Conservation (phyloP, 2,113 vertebrate genomes). For the Gavialis gangeticus region DNA sequence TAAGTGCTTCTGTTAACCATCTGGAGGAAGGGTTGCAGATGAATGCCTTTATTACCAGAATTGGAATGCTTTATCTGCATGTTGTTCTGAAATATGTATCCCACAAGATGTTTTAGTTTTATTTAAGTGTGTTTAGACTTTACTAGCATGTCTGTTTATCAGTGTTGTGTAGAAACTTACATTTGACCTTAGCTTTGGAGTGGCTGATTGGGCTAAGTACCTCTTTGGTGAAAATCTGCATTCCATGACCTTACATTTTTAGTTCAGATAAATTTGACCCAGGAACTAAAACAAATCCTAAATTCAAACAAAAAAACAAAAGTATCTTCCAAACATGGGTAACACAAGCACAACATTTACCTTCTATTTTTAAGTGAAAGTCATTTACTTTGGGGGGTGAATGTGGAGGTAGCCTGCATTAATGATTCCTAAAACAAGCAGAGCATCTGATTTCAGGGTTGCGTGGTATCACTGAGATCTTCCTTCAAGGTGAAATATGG, state of each 20-base stretch:
- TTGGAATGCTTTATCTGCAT: not conserved
- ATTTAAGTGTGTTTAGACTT: not conserved
- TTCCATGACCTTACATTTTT: not conserved
- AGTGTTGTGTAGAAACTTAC: not conserved
- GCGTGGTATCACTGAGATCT: accelerated
- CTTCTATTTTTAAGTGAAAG: not conserved
- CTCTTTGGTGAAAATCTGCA: not conserved
- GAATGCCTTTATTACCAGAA: not conserved
- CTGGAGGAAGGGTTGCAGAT: not conserved
- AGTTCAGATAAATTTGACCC: not conserved
- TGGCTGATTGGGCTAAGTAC: not conserved
- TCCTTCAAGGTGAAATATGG: not conserved
- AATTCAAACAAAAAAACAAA: not conserved
- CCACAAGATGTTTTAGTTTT: not conserved
- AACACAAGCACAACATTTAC: not conserved
- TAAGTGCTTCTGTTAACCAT: not conserved
- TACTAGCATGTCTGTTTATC: not conserved
- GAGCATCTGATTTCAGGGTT: not conserved
- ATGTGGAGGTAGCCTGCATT: not conserved
- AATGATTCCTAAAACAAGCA: not conserved
- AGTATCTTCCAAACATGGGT: not conserved
- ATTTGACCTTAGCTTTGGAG: not conserved
- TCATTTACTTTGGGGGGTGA: not conserved
- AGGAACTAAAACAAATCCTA: not conserved
- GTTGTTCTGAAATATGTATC: not conserved